Percentiles rank a stretch among this genome's conserved stretches.
Evolutionary conservation across 1,140 invertebrate genomes (phyloP).

Genomic region (Asobara japonica): DNA sequence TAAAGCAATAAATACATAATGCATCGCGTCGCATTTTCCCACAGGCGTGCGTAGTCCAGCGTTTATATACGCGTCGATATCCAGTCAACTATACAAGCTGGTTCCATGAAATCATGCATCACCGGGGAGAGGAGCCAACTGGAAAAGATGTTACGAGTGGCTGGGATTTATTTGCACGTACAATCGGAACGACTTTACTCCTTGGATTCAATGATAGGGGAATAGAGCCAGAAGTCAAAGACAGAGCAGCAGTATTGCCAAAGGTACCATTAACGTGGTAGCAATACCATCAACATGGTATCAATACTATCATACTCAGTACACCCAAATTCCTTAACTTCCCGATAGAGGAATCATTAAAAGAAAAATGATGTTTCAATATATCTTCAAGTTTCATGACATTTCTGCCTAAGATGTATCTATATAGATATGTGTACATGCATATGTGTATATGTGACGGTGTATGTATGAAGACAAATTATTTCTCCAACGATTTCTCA

Average conservation of each 20-base stretch:
- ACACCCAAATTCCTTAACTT: too few species aligned
- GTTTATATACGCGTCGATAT: background rate
- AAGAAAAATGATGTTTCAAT: too few species aligned
- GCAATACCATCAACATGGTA: too few species aligned
- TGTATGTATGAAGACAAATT: too few species aligned
- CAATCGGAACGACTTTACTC: constrained; percentile 35
- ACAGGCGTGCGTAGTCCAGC: constrained; percentile 41
- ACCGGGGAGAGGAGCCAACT: constrained; percentile 46
- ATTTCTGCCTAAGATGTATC: too few species aligned
- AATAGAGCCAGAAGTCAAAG: background rate
- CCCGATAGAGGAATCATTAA: too few species aligned
- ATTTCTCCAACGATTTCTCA: too few species aligned
- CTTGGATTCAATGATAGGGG: constrained; percentile 4
- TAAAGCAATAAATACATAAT: constrained; percentile 66
- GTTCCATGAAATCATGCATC: constrained; percentile 65
- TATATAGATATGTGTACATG: too few species aligned
- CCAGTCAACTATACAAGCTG: constrained; percentile 31
- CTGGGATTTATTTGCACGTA: constrained; percentile 58
- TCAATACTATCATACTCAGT: too few species aligned
- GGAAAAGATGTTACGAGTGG: constrained; percentile 40
- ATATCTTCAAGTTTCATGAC: too few species aligned
- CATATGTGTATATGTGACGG: too few species aligned
- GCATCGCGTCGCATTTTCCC: constrained; percentile 60
- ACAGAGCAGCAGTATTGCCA: too few species aligned
- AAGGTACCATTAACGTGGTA: background rate